Evolutionary conservation across 2,113 vertebrate species (phyloP).

Genomic region (Alethe diademata): DNA sequence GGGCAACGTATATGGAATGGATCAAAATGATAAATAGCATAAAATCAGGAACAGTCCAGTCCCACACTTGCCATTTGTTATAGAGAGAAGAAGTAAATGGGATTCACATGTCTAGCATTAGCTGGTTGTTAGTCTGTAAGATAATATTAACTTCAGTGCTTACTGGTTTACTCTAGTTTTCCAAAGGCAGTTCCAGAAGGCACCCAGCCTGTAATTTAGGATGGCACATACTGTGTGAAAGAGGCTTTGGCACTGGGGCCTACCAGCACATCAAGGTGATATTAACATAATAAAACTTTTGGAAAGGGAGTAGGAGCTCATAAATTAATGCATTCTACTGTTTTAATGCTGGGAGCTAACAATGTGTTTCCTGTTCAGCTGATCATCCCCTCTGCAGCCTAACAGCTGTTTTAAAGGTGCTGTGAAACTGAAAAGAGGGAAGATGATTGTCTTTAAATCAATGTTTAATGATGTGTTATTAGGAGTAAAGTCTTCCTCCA

Average conservation of each 20-base stretch:
- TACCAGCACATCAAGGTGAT: slow-evolving; percentile 59
- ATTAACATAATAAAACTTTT: slow-evolving; percentile 58
- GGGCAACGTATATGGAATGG: slow-evolving; percentile 54
- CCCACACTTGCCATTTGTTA: slow-evolving; percentile 59
- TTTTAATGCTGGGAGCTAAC: slow-evolving; percentile 63
- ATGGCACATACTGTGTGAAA: slow-evolving; percentile 57
- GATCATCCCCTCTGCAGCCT: slow-evolving; percentile 33
- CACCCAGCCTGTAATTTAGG: slow-evolving; percentile 59
- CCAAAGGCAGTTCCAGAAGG: slow-evolving; percentile 51
- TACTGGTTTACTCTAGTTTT: slow-evolving; percentile 53
- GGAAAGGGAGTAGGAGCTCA: slow-evolving; percentile 57
- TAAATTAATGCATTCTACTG: slow-evolving; percentile 73
- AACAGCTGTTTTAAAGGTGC: slow-evolving; percentile 69
- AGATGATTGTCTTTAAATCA: slow-evolving; percentile 70
- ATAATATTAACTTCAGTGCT: slow-evolving; percentile 68
- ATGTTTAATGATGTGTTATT: slow-evolving; percentile 66
- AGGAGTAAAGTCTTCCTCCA: slow-evolving; percentile 47
- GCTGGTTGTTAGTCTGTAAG: slow-evolving; percentile 63
- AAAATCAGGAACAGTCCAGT: slow-evolving; percentile 57
- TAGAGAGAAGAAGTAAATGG: slow-evolving; percentile 58
- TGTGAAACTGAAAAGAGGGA: slow-evolving; percentile 61
- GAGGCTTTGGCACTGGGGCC: slow-evolving; percentile 46
- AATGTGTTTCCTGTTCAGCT: slow-evolving; percentile 61
- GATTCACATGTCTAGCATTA: slow-evolving; percentile 64
- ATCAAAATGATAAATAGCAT: slow-evolving; percentile 65